Percentiles rank a stretch among this genome's conserved stretches.
Conservation (phyloP, 64 coral and sea anemone genomes). For the Montipora sp. region DNA sequence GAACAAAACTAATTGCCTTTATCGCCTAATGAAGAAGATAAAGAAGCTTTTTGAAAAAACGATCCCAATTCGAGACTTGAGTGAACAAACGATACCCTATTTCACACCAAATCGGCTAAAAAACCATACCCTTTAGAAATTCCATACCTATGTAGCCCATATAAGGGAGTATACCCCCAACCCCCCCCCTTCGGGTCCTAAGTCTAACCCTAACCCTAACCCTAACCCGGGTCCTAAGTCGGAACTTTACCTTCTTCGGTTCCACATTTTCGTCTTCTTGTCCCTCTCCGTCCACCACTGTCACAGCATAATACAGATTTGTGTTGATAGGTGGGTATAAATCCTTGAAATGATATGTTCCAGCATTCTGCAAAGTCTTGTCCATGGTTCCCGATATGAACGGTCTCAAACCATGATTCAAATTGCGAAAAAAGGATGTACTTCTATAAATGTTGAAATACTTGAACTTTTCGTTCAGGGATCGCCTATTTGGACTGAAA, state of each 20-base stretch:
- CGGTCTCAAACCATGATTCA: slow-evolving; percentile 65
- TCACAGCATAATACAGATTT: slow-evolving; percentile 80
- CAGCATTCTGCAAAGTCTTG: slow-evolving; percentile 25
- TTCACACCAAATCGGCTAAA: too few relatives aligned
- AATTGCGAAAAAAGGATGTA: slow-evolving; percentile 51
- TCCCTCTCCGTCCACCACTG: slow-evolving; percentile 74
- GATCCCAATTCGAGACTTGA: too few relatives aligned
- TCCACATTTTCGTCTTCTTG: slow-evolving; percentile 51
- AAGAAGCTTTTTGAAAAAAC: too few relatives aligned
- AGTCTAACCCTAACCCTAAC: too few relatives aligned
- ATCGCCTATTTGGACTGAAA: slow-evolving; percentile 27
- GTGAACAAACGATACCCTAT: too few relatives aligned
- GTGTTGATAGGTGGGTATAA: slow-evolving; percentile 53
- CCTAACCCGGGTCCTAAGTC: too few relatives aligned
- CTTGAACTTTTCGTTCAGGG: slow-evolving; percentile 70
- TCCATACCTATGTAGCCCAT: too few relatives aligned
- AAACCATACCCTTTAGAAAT: too few relatives aligned
- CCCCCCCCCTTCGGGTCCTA: too few relatives aligned
- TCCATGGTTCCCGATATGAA: slow-evolving; percentile 64
- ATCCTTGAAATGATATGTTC: slow-evolving; percentile 66
- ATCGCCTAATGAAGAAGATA: too few relatives aligned
- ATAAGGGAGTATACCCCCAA: too few relatives aligned
- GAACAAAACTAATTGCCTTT: too few relatives aligned
- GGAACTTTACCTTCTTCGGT: slow-evolving; percentile 30
- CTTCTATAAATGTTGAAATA: slow-evolving; percentile 90